Percentiles rank a stretch among this genome's conserved stretches.
Conservation (phyloP, 2,797 vertebrate species). For the Eidolon dupreanum region DNA sequence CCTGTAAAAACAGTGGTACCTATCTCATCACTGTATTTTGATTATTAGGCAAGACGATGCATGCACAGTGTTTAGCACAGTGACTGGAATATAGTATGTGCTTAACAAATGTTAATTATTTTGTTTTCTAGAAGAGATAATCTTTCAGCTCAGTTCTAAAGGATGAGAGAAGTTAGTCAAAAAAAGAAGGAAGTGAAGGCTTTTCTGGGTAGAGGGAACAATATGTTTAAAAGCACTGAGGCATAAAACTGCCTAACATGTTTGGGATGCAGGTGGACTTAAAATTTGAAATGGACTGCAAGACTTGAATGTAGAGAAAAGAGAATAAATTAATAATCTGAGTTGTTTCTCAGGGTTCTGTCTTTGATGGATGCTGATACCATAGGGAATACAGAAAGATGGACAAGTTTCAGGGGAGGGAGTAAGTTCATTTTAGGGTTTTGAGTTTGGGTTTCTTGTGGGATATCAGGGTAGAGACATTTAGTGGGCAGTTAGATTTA, state of each 20-base stretch:
- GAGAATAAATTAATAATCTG: background rate
- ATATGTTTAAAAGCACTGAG: background rate
- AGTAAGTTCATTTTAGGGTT: background rate
- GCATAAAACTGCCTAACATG: background rate
- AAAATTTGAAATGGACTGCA: background rate
- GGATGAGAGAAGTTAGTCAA: conserved; percentile 9
- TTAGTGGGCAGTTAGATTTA: background rate
- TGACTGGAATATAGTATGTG: background rate
- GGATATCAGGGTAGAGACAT: background rate
- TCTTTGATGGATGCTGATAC: background rate
- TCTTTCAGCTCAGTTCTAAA: conserved; percentile 36
- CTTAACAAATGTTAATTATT: conserved; percentile 16
- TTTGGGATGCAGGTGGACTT: background rate
- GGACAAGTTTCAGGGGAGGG: background rate
- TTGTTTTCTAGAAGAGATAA: background rate
- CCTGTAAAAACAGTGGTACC: background rate
- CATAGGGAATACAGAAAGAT: background rate
- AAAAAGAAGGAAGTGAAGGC: background rate
- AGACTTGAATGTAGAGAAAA: background rate
- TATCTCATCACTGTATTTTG: background rate
- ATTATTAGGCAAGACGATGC: background rate
- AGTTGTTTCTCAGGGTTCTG: background rate
- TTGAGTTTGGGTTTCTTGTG: conserved; percentile 1
- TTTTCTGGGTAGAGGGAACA: conserved; percentile 31
- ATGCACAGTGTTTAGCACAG: background rate